Percentiles rank a stretch among this genome's conserved stretches.
These are phyloP conservation scores for Hybos culiciformis DNA, from an alignment of 2,888 invertebrate genomes.

Conservation along the genomic window DNA sequence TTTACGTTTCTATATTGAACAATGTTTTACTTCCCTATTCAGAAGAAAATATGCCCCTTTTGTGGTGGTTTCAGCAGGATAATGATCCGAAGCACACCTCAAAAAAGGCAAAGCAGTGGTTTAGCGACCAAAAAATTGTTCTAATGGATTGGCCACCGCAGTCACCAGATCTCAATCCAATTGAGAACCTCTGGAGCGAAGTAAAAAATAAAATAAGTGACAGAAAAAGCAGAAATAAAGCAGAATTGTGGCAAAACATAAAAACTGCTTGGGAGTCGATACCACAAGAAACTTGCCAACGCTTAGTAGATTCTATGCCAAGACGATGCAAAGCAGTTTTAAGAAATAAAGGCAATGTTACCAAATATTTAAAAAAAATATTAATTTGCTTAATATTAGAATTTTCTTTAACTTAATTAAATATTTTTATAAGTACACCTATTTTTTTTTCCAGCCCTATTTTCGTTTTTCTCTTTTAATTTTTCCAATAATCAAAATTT, in stretches of 20 bases:
- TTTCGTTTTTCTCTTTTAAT: too few relatives aligned
- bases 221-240: background rate
- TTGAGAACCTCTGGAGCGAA: conserved; percentile 4
- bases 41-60: background rate
- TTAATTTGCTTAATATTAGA: too few relatives aligned
- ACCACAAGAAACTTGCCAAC: background rate
- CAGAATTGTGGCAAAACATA: background rate
- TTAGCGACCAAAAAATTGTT: conserved; percentile 4
- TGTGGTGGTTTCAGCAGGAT: conserved; percentile 5
- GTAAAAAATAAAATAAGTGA: background rate
- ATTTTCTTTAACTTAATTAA: too few relatives aligned
- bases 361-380: conserved; percentile 2
- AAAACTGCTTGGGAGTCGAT: conserved; percentile 1
- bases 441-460: too few relatives aligned
- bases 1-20: background rate
- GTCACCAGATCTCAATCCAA: conserved; percentile 8
- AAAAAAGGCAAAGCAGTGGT: conserved; percentile 4
- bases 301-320: conserved; percentile 3
- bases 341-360: conserved; percentile 1
- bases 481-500: too few relatives aligned
- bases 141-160: conserved; percentile 5
- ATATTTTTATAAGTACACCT: too few relatives aligned
- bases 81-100: conserved; percentile 4
- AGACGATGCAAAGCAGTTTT: conserved; percentile 4
- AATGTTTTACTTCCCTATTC: background rate